Conservation (phyloP, 1,140 invertebrate species). For the Eriosoma lanigerum region DNA sequence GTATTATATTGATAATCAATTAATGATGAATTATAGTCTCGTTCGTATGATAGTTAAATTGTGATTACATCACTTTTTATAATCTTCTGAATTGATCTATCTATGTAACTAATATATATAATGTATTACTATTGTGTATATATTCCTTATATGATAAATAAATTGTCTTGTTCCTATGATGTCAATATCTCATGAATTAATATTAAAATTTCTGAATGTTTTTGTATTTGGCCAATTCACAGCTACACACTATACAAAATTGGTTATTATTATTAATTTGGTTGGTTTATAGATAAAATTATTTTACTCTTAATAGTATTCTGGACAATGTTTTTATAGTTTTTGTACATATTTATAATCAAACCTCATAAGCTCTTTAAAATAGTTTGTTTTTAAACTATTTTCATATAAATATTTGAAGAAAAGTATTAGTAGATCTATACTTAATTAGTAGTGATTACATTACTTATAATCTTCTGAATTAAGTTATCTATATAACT, state of each 20-base stretch:
- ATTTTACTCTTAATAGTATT: too few species aligned
- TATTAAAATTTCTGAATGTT: not conserved
- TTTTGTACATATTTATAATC: not conserved
- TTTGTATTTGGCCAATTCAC: not conserved
- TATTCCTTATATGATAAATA: slow-evolving; percentile 1
- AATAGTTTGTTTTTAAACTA: not conserved
- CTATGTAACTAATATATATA: not conserved
- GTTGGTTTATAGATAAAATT: too few species aligned
- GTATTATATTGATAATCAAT: slow-evolving; percentile 21
- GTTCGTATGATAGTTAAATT: slow-evolving; percentile 38
- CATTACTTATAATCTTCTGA: too few species aligned
- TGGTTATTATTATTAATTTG: too few species aligned
- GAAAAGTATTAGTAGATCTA: slow-evolving; percentile 11
- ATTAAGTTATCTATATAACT: too few species aligned
- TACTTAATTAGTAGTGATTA: too few species aligned
- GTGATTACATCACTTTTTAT: not conserved
- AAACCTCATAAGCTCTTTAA: not conserved
- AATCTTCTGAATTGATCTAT: slow-evolving; percentile 13
- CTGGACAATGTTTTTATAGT: not conserved
- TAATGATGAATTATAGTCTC: slow-evolving; percentile 45
- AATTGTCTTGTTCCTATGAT: slow-evolving; percentile 32
- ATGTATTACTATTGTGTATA: not conserved
- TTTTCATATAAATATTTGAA: not conserved
- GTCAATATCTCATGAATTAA: slow-evolving; percentile 25
- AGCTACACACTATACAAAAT: too few species aligned